These are phyloP conservation scores for Molothrus ater DNA, from an alignment of 2,797 vertebrate genomes.

Conservation along the genomic window DNA sequence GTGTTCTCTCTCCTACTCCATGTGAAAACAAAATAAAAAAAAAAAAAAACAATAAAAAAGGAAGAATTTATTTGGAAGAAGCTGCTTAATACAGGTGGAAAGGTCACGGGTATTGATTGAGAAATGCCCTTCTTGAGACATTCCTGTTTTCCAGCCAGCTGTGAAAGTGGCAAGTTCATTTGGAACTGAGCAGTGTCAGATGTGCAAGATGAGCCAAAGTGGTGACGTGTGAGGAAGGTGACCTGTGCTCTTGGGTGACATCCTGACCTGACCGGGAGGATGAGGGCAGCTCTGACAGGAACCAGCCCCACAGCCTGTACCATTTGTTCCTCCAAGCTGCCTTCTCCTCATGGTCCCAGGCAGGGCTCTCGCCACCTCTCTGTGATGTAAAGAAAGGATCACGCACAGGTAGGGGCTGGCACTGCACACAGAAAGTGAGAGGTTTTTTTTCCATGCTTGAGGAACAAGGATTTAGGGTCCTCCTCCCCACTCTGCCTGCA, in stretches of 20 bases:
- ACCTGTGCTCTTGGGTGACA: neutral
- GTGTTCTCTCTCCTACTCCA: neutral
- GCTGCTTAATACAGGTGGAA: neutral
- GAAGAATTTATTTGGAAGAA: neutral
- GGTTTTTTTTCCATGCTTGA: neutral
- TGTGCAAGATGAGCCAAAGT: neutral
- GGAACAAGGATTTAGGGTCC: neutral
- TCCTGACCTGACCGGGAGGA: neutral
- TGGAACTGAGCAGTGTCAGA: neutral
- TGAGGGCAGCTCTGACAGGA: neutral
- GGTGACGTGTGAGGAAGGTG: neutral
- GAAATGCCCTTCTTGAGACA: neutral
- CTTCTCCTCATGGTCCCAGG: neutral
- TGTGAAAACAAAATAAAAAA: neutral
- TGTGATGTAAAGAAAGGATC: accelerated
- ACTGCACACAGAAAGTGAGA: neutral
- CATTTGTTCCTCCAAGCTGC: neutral
- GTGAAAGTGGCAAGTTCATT: neutral
- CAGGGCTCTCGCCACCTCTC: neutral
- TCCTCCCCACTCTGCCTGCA: neutral
- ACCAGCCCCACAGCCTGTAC: neutral
- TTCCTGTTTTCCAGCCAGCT: neutral
- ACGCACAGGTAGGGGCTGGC: neutral
- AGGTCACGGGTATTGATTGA: constrained; percentile 23
- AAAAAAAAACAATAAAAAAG: neutral